Base-by-base conservation (phyloP, 2,888 invertebrate species). In the Platycnemis pennipes region DNA sequence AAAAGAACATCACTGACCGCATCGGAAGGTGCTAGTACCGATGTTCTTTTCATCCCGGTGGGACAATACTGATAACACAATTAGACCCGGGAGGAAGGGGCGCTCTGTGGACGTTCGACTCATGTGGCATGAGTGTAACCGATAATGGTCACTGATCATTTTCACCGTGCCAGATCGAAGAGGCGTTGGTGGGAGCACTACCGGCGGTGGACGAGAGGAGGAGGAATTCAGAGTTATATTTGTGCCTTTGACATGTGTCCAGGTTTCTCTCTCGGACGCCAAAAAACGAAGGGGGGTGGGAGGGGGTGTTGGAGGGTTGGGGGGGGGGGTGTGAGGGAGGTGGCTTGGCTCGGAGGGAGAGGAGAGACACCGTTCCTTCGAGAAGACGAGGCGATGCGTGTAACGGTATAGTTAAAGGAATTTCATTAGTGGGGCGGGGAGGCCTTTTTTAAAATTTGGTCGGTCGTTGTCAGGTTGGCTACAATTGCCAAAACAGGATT, bases 361-460 rank as follows among this genome's bases (percentile, higher is more conserved):
- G 19, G 69, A 91, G 11, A 91, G 87, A 44, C 45, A 44, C 44
- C 87, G 87, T 91, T 63, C n/a, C 44, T 91, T 91, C 37, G 63
- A 91, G 91, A 63, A 77, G 77, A 31, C 91, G 26, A 91, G 56
- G 44, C 63, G 91, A 63, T 63, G 69, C 63, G 69, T 44, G 44
- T 91, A 91, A 91, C 91, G 91, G 91, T 91, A 91, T 91, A 69
- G 63, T 63, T 91, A 91, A 77, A 77, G 91, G 91, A 91, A 91
- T 91, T 91, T 91, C 91, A 91, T 91, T 91, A 63, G 91, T 63
- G 91, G 91, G 69, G 63, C 44, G 63, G 63, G 44, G 91, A 63
- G 26, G 37, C 26, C 22, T 91, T 91, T 69, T 69, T 42, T 42
- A 46, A 87, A 45, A 45, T 77, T 77, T 37, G 77, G 77, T 77